Conservation (phyloP, 2,888 invertebrate genomes). For the Sinelater perroti region DNA sequence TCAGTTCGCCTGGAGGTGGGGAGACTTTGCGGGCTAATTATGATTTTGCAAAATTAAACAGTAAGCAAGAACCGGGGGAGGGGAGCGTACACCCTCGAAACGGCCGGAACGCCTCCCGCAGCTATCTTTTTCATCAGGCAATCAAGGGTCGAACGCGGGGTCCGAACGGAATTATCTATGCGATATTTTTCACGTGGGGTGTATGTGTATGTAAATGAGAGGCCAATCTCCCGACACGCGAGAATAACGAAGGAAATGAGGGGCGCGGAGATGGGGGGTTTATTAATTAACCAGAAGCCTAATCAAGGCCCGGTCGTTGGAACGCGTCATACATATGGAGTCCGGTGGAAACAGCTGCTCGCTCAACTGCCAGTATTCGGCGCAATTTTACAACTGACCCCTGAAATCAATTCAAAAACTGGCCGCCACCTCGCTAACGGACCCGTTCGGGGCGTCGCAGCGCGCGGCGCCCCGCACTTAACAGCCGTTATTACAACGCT, state of each 20-base stretch:
- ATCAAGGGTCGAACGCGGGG: slow-evolving; percentile 34
- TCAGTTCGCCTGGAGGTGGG: no score
- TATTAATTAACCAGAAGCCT: slow-evolving; percentile 68
- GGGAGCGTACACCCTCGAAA: no score
- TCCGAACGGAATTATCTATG: slow-evolving; percentile 38
- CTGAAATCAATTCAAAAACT: slow-evolving; percentile 44
- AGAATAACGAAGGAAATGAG: slow-evolving; percentile 56
- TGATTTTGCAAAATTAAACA: slow-evolving; percentile 21
- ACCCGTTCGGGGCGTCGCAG: slow-evolving; percentile 36
- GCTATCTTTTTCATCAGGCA: slow-evolving; percentile 36
- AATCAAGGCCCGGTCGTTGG: slow-evolving; percentile 60
- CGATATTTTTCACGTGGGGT: slow-evolving; percentile 41
- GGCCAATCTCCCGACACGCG: slow-evolving; percentile 57
- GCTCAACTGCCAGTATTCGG: slow-evolving; percentile 36
- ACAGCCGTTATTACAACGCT: slow-evolving; percentile 44
- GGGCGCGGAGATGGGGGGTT: slow-evolving; percentile 58
- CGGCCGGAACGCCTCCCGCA: no score
- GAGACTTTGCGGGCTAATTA: no score
- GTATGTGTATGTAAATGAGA: slow-evolving; percentile 54
- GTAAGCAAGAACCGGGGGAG: no score
- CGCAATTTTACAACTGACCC: slow-evolving; percentile 45
- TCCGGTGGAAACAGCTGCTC: slow-evolving; percentile 47
- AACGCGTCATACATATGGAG: slow-evolving; percentile 47
- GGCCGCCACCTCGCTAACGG: slow-evolving; percentile 38
- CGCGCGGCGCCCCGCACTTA: slow-evolving; percentile 36